Evolutionary conservation across 2,888 invertebrate genomes (phyloP).

Genomic region (Altica lythri): DNA sequence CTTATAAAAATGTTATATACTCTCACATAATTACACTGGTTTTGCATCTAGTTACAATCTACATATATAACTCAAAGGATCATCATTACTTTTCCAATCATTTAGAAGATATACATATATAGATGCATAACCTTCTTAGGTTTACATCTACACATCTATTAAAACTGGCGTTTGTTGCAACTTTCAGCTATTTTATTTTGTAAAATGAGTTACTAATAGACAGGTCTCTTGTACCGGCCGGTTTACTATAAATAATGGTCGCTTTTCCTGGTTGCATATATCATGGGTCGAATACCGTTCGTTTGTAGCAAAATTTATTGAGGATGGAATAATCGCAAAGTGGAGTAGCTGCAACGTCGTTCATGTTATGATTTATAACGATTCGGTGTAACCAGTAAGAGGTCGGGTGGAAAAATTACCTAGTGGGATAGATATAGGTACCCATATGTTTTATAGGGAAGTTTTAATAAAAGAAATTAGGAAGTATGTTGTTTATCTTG

Average conservation of each 20-base stretch:
- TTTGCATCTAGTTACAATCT: too few species aligned
- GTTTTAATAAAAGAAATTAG: too few species aligned
- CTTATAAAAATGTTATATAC: too few species aligned
- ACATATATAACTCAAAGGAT: not conserved
- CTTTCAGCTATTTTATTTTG: conserved; percentile 17
- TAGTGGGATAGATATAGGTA: not conserved
- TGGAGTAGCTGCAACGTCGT: conserved; percentile 18
- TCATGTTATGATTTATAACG: conserved; percentile 7
- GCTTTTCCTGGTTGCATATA: conserved; percentile 28
- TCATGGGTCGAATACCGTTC: conserved; percentile 28
- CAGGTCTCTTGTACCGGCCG: conserved; percentile 22
- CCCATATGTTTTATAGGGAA: not conserved
- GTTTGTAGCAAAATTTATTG: conserved; percentile 16
- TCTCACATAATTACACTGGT: too few species aligned
- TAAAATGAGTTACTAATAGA: conserved; percentile 29
- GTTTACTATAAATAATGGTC: conserved; percentile 26
- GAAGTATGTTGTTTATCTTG: too few species aligned
- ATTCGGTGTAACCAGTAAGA: not conserved
- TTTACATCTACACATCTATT: conserved; percentile 9
- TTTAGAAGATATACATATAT: not conserved
- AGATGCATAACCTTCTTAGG: conserved; percentile 5
- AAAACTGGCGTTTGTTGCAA: conserved; percentile 2
- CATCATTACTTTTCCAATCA: not conserved
- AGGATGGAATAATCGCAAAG: conserved; percentile 20
- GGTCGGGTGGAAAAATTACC: not conserved